A percentile compares a stretch with the other conserved stretches of the same genome.
Evolutionary conservation across 1,140 invertebrate genomes (phyloP).

Genomic region (Nasonia giraulti): DNA sequence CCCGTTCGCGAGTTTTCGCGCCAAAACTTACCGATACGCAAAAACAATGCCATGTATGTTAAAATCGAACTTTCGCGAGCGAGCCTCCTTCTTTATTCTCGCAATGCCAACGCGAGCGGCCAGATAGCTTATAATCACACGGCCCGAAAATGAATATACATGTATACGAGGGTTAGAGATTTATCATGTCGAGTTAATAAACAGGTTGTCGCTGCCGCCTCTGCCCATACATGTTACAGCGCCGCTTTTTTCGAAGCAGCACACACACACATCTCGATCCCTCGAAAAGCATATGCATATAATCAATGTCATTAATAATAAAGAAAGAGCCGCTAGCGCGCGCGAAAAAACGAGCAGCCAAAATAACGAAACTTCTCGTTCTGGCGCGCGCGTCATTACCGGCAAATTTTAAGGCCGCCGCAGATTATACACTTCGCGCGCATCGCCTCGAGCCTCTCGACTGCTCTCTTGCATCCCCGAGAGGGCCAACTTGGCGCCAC

Average conservation of each 20-base stretch:
- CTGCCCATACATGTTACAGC: not conserved
- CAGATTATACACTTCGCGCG: constrained; percentile 18
- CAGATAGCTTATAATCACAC: not conserved
- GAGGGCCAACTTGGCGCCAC: constrained; percentile 59
- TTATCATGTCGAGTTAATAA: constrained; percentile 46
- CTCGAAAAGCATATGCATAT: constrained; percentile 6
- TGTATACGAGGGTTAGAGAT: constrained; percentile 8
- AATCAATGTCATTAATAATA: constrained; percentile 42
- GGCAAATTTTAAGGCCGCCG: constrained; percentile 23
- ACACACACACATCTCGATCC: not conserved
- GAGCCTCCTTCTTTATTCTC: too few species aligned
- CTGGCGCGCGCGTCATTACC: constrained; percentile 28
- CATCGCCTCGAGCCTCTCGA: constrained; percentile 5
- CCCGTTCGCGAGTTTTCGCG: not conserved
- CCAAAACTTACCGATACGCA: not conserved
- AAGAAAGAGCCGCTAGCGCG: not conserved
- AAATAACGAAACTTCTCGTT: constrained; percentile 24
- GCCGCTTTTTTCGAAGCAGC: not conserved
- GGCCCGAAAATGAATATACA: not conserved
- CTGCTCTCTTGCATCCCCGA: not conserved
- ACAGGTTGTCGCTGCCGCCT: constrained; percentile 25
- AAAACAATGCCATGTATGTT: not conserved
- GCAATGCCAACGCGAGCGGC: not conserved
- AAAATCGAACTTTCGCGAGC: not conserved
- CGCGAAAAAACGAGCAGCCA: not conserved